Conservation (phyloP, 2,888 invertebrate species). For the Coelopa pilipes region DNA sequence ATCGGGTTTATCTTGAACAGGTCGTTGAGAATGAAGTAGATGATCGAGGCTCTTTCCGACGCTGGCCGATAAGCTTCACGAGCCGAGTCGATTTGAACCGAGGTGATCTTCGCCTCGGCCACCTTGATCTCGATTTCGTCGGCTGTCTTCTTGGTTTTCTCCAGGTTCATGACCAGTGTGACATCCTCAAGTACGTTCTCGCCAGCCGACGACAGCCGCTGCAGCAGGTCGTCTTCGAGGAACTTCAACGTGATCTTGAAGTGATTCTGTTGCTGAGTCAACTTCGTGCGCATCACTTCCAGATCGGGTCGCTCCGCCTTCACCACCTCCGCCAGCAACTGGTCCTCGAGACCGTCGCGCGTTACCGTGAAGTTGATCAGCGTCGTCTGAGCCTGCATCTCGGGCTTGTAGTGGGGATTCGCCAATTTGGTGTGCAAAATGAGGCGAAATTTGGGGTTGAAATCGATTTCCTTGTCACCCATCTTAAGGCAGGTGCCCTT, state of each 20-base stretch:
- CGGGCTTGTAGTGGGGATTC: constrained; percentile 96
- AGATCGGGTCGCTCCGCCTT: constrained; percentile 93
- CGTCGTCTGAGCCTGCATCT: constrained; percentile 96
- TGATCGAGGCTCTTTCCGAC: constrained; percentile 85
- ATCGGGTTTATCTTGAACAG: constrained; percentile 92
- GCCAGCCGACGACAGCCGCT: constrained; percentile 87
- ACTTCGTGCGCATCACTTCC: constrained; percentile 81
- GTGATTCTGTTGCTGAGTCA: constrained; percentile 93
- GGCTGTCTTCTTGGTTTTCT: constrained; percentile 92
- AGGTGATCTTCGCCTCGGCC: constrained; percentile 85
- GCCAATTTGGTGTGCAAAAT: constrained; percentile 93
- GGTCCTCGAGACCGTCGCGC: constrained; percentile 92
- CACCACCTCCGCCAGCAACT: constrained; percentile 91
- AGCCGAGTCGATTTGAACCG: constrained; percentile 89
- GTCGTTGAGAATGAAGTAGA: constrained; percentile 94
- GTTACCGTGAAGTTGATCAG: constrained; percentile 96
- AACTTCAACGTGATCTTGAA: constrained; percentile 92
- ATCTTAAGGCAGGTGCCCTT: constrained; percentile 86
- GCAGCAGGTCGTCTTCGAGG: constrained; percentile 90
- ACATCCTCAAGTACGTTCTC: constrained; percentile 93
- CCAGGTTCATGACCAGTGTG: constrained; percentile 89
- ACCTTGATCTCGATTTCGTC: constrained; percentile 90
- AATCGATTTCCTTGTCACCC: constrained; percentile 93
- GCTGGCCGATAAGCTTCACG: constrained; percentile 88
- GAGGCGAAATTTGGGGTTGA: constrained; percentile 81